phyloP scores from a whole-genome alignment of 2,113 vertebrate genomes.

The Regulus satrapa region DNA sequence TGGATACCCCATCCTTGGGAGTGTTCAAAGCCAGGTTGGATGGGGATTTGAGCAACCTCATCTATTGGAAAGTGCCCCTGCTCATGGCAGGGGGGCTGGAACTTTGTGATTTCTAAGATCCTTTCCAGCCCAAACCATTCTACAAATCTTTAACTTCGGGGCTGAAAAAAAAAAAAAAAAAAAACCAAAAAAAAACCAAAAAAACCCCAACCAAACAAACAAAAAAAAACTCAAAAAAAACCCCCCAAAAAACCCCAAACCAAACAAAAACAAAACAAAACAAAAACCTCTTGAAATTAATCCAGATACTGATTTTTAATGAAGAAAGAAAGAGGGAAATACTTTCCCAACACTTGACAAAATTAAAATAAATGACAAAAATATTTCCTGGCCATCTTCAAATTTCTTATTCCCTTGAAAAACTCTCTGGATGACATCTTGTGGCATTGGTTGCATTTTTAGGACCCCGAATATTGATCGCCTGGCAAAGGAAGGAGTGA shows the following conservation, averaged over 20 bases:
- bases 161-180: neutral
- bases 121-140: neutral
- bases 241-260: neutral
- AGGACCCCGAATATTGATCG: slow-evolving; percentile 88
- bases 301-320: neutral
- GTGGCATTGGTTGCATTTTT: neutral
- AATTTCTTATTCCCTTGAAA: neutral
- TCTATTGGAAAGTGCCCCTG: neutral
- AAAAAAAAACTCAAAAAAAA: neutral
- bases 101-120: neutral
- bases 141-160: neutral
- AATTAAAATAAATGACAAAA: neutral
- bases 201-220: too few relatives aligned
- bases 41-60: neutral
- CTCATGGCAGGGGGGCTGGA: neutral
- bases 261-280: neutral
- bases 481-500: slow-evolving; percentile 81
- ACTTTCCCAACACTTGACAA: neutral
- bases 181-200: neutral
- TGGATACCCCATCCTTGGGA: neutral
- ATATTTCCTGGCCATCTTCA: neutral
- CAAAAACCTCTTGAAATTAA: neutral
- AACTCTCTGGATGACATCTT: neutral
- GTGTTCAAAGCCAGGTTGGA: neutral
- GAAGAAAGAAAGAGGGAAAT: neutral